phyloP scores from a whole-genome alignment of 2,797 vertebrate species.

The Lutra lutra region DNA sequence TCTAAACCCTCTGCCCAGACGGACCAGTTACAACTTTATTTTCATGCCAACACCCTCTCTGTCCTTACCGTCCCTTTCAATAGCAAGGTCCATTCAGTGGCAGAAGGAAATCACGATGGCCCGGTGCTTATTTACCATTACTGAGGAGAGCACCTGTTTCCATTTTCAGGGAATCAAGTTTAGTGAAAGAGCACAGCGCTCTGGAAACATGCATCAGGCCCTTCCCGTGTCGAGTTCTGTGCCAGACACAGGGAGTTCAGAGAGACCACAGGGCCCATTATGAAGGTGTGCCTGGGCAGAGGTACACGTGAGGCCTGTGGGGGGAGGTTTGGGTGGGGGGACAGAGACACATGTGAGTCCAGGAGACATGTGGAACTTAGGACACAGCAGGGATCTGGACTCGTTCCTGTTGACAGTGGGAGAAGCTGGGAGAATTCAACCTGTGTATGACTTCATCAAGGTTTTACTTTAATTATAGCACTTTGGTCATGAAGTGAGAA shows the following conservation, averaged over 20 bases:
- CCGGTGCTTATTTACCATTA: neutral
- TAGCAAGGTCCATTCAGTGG: accelerated
- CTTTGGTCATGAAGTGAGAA: neutral
- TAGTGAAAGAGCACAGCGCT: neutral
- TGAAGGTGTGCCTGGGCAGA: neutral
- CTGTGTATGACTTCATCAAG: neutral
- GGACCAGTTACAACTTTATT: neutral
- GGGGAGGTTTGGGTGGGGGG: accelerated
- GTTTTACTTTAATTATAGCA: neutral
- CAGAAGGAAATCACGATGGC: accelerated
- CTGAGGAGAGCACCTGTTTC: neutral
- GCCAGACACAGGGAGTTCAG: neutral
- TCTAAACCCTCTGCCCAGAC: neutral
- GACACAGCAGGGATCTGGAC: neutral
- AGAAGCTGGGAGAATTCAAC: neutral
- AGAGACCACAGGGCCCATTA: too few species aligned
- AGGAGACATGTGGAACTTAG: neutral
- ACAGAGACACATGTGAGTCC: neutral
- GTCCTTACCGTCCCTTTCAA: neutral
- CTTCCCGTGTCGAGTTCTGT: neutral
- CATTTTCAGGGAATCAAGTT: neutral
- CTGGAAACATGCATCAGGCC: neutral
- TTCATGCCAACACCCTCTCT: accelerated
- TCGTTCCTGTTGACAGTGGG: too few species aligned
- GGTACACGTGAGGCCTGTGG: neutral